These are phyloP conservation scores for Melanchra persicariae DNA, from an alignment of 2,888 invertebrate genomes.

Conservation along the genomic window DNA sequence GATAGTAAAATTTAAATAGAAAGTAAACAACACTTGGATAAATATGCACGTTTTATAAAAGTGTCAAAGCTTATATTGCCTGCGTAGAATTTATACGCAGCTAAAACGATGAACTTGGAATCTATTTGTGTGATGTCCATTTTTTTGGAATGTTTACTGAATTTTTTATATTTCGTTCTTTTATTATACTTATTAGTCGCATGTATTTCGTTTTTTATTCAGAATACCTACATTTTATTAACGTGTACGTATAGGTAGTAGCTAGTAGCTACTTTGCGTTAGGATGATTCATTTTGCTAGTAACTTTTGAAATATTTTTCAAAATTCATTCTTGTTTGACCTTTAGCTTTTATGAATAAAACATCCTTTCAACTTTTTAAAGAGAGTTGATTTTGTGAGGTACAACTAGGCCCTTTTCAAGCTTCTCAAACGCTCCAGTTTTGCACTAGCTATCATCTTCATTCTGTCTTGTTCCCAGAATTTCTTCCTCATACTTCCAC, in stretches of 20 bases:
- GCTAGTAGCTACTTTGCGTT: conserved; percentile 16
- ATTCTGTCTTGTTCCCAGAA: not conserved
- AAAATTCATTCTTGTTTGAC: conserved; percentile 5
- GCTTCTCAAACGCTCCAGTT: not conserved
- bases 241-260: not conserved
- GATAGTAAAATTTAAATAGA: conserved; percentile 70
- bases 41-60: conserved; percentile 67
- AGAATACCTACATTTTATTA: conserved; percentile 3
- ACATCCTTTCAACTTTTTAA: not conserved
- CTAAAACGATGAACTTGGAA: conserved; percentile 50
- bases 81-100: conserved; percentile 59
- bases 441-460: not conserved
- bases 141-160: conserved; percentile 48
- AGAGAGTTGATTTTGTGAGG: not conserved
- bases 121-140: conserved; percentile 44
- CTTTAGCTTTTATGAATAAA: conserved; percentile 9
- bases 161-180: conserved; percentile 35
- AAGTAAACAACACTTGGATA: conserved; percentile 65
- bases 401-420: not conserved
- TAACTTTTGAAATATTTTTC: conserved; percentile 1
- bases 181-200: conserved; percentile 44
- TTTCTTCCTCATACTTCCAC: not conserved
- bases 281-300: conserved; percentile 24
- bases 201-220: conserved; percentile 44
- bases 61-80: conserved; percentile 60